phyloP scores from a whole-genome alignment of 2,888 invertebrate genomes.

The Heliconius hortense region DNA sequence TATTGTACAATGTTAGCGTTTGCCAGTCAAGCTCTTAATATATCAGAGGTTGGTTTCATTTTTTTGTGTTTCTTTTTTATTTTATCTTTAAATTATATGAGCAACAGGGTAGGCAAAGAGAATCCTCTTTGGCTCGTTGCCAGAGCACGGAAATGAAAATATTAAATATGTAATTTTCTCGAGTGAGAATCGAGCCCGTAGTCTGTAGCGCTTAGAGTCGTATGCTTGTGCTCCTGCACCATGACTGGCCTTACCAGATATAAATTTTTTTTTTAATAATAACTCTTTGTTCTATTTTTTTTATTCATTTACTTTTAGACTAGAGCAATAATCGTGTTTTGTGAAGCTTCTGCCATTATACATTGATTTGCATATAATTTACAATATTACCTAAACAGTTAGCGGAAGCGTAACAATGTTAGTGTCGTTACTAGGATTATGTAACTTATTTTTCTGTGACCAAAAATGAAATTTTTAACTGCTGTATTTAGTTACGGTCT shows the following conservation, averaged over 20 bases:
- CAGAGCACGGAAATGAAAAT: no score
- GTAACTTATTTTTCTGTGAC: constrained; percentile 30
- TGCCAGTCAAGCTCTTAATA: constrained; percentile 48
- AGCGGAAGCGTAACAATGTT: constrained; percentile 38
- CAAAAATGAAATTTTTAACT: background rate
- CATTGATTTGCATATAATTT: constrained; percentile 26
- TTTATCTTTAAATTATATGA: background rate
- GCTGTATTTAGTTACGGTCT: background rate
- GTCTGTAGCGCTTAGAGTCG: no score
- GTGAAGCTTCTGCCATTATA: constrained; percentile 42
- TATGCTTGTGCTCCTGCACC: no score
- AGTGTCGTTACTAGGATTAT: constrained; percentile 37
- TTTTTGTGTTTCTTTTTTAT: background rate
- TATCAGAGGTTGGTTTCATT: constrained; percentile 28
- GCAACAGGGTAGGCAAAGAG: no score
- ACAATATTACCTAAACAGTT: constrained; percentile 42
- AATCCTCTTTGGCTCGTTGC: no score
- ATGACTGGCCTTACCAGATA: no score
- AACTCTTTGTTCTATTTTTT: background rate
- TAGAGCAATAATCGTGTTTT: constrained; percentile 39
- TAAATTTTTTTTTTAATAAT: no score
- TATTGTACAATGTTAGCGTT: constrained; percentile 54
- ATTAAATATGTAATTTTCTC: no score
- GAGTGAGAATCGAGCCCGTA: no score
- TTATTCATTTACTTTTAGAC: background rate